Evolutionary conservation across 1,140 invertebrate species (phyloP).

Genomic region (Aphelenchoides fujianensis): DNA sequence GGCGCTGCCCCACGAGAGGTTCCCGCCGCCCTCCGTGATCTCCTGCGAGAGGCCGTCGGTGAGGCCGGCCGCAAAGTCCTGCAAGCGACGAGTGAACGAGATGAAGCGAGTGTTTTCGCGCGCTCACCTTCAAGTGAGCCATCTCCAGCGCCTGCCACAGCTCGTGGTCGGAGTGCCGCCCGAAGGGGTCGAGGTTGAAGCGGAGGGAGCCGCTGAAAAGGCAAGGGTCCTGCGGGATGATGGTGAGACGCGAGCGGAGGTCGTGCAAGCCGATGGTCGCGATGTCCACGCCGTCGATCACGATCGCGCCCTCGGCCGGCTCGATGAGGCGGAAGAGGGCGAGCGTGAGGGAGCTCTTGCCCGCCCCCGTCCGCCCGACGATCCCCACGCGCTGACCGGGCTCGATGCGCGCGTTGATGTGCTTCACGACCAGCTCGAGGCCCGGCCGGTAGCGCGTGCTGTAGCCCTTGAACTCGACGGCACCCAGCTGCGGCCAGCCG

Average conservation of each 20-base stretch:
- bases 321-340: constrained; percentile 68
- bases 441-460: constrained; percentile 65
- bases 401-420: constrained; percentile 71
- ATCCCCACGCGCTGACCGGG: constrained; percentile 72
- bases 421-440: constrained; percentile 76
- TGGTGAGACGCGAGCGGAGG: constrained; percentile 73
- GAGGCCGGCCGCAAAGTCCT: constrained; percentile 49
- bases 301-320: constrained; percentile 65
- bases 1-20: constrained; percentile 66
- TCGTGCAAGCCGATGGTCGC: constrained; percentile 71
- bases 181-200: constrained; percentile 83
- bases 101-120: constrained; percentile 54
- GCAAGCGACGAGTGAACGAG: constrained; percentile 61
- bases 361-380: constrained; percentile 68
- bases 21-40: constrained; percentile 61
- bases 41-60: constrained; percentile 43
- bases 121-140: constrained; percentile 58
- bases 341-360: constrained; percentile 67
- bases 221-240: constrained; percentile 78
- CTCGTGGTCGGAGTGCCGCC: constrained; percentile 71
- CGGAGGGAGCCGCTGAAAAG: constrained; percentile 79
- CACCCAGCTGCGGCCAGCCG: constrained; percentile 64
- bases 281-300: constrained; percentile 72
- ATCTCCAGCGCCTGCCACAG: constrained; percentile 75
- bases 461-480: constrained; percentile 63